These are phyloP conservation scores for Ctenochaetus hawaiiensis DNA, from an alignment of 2,797 vertebrate species.

Conservation along the genomic window DNA sequence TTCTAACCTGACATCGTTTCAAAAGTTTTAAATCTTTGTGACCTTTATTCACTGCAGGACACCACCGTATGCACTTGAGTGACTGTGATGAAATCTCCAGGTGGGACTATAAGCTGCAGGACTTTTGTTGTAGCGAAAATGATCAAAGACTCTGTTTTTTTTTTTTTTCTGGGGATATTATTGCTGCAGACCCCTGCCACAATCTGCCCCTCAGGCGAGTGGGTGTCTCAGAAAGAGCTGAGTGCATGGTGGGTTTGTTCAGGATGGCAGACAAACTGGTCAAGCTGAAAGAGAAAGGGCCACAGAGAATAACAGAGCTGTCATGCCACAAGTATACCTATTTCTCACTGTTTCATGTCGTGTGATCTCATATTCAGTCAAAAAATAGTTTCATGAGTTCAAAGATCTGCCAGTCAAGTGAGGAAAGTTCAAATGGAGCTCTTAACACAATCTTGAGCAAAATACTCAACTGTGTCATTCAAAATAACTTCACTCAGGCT, in stretches of 20 bases:
- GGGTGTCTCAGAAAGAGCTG: conserved; percentile 17
- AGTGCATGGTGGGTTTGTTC: conserved; percentile 10
- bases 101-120: conserved; percentile 18
- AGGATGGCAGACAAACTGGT: conserved; percentile 16
- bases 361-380: background rate
- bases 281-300: conserved; percentile 34
- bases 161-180: conserved; percentile 15
- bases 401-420: conserved; percentile 15
- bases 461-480: conserved; percentile 2
- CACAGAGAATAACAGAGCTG: conserved; percentile 12
- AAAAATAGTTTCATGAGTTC: conserved; percentile 10
- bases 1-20: background rate
- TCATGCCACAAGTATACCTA: background rate
- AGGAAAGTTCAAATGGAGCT: conserved; percentile 11
- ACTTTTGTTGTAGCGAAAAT: conserved; percentile 30
- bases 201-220: conserved; percentile 24
- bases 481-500: conserved; percentile 23
- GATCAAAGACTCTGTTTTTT: conserved; percentile 36
- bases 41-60: conserved; percentile 4
- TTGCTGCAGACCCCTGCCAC: conserved; percentile 10
- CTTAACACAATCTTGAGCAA: background rate
- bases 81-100: conserved; percentile 18
- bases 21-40: background rate
- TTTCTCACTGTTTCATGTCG: conserved; percentile 5
- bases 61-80: background rate